Evolutionary conservation across 2,797 vertebrate species (phyloP).

Genomic region (Todus mexicanus): DNA sequence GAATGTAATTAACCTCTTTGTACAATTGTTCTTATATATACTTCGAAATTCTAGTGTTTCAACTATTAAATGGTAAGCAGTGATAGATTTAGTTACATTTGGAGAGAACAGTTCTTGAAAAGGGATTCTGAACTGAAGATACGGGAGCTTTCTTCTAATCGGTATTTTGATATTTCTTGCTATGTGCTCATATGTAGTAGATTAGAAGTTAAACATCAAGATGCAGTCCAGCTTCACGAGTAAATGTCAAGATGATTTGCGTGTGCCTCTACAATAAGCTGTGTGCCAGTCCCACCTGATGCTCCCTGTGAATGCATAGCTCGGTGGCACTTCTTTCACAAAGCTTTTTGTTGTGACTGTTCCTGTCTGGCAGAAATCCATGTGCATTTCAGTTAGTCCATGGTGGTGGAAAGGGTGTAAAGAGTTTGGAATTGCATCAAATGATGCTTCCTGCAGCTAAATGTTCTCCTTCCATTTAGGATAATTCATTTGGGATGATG

Average conservation of each 20-base stretch:
- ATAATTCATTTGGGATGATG: background rate
- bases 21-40: background rate
- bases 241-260: background rate
- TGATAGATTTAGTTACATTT: background rate
- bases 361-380: background rate
- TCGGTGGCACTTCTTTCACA: background rate
- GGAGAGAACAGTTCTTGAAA: background rate
- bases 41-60: background rate
- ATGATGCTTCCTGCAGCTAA: background rate
- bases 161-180: background rate
- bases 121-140: background rate
- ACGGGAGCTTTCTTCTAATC: background rate
- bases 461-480: background rate
- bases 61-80: background rate
- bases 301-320: background rate
- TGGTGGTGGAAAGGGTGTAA: background rate
- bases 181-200: background rate
- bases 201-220: background rate
- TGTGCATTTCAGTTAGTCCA: background rate
- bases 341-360: background rate
- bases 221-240: background rate
- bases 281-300: background rate
- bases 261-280: background rate
- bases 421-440: background rate
- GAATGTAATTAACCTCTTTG: background rate